Evolutionary conservation across 2,797 vertebrate genomes (phyloP), one percentile per base, ranked within the genome.

Genomic region (Euthynnus affinis): DNA sequence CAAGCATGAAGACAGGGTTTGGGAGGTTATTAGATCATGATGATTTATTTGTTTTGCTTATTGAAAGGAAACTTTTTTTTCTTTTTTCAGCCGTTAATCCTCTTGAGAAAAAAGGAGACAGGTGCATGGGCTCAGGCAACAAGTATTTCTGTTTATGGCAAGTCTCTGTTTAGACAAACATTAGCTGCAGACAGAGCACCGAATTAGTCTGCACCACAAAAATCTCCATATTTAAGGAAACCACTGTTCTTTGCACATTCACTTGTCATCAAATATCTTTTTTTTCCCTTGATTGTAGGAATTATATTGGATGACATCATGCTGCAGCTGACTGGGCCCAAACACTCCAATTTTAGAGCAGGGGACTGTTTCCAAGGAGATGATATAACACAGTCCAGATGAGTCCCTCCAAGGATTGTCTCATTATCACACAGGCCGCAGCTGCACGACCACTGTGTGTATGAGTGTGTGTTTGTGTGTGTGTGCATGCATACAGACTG

Each of bases 261-360:
- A 70, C 68, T 80, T 92, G 91, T 92, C 90, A 90, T 88, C 87
- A 90, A 89, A 90, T 89, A 80, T 78, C 73, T 80, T 79, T 88
- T 89, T 85, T 83, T 85, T 71, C 22, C 37, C 87, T 84, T 92
- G 89, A 93, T 92, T 92, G 85, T 90, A 84, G 86, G 78, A 91
- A 88, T 89, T 91, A 92, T 94, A 91, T 87, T 87, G 87, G 85
- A 90, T 94, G 93, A 94, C 92, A 92, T 94, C 93, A 94, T 91
- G 77, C 89, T 89, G 90, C 93, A 95, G 92, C 93, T 94, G 92
- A 93, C 92, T 81, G 75, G 68, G 80, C 86, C 89, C 85, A 91
- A 91, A 92, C 87, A 85, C 83, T 91, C 89, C 82, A 85, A 90
- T 93, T 92, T 92, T 91, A 89, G 88, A 87, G 86, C 81, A 22